Evolutionary conservation across 2,113 vertebrate species (phyloP), one percentile per base, ranked within the genome.

Genomic region (Takifugu bimaculatus): DNA sequence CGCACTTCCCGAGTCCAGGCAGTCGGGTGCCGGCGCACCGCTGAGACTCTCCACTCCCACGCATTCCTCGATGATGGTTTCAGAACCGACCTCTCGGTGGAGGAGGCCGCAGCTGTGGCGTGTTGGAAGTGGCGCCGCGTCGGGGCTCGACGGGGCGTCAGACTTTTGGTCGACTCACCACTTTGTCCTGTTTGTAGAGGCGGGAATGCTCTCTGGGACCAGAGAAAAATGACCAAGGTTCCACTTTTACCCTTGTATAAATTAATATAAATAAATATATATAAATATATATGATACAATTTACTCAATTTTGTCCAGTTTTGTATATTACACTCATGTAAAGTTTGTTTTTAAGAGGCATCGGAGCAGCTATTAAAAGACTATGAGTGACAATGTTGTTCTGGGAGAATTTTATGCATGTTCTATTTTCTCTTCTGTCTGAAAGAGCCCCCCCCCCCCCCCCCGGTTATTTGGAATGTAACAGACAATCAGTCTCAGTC

Each of bases 241-340:
- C 90, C 90, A 89, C 90, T 90, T 89, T 85, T 85, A 87, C 86
- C 88, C 84, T 77, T 91, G 88, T 89, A 85, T 75, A 91, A 90
- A 88, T 90, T 89, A 90, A 92, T 92, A 92, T 91, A 92, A 88
- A 92, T 90, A 90, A 77, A 81, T 79, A 74, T 78, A 79, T 77
- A 45, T 13, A 45, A 4, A 45, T 45, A 79, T 78, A 75, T 88
- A 87, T 80, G 75, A 87, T 87, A 84, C 84, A 90, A 87, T 90
- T 88, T 87, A 88, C 88, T 85, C 79, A 84, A 88, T 81, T 87
- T 86, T 90, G 87, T 91, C 88, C 87, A 74, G 72, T 90, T 91
- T 90, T 48, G 84, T 91, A 87, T 89, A 80, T 80, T 83, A 85
- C 85, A 86, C 80, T 89, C 84, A 74, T 88, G 86, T 91, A 86